phyloP scores from a whole-genome alignment of 2,888 invertebrate genomes.

The Brachypalpus laphriformis region DNA sequence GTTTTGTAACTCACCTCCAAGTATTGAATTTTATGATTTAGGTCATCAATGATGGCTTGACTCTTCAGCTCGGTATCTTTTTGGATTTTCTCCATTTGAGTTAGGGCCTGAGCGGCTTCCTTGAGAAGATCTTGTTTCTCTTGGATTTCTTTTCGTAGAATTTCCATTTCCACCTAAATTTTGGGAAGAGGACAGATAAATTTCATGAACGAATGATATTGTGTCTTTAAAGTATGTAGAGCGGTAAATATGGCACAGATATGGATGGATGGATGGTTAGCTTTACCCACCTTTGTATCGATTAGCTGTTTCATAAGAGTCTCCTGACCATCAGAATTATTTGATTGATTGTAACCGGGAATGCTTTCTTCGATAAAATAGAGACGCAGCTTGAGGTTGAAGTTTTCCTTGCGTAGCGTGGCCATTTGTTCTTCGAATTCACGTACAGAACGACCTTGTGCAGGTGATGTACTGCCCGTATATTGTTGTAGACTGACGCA shows the following conservation, averaged over 20 bases:
- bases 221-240: neutral
- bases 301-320: slow-evolving; percentile 85
- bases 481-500: slow-evolving; percentile 76
- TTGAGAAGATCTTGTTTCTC: slow-evolving; percentile 93
- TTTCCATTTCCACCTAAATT: slow-evolving; percentile 89
- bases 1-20: slow-evolving; percentile 77
- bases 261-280: neutral
- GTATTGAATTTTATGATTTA: slow-evolving; percentile 80
- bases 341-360: slow-evolving; percentile 83
- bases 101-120: slow-evolving; percentile 92
- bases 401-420: slow-evolving; percentile 94
- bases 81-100: slow-evolving; percentile 88
- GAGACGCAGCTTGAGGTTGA: slow-evolving; percentile 94
- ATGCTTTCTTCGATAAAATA: slow-evolving; percentile 92
- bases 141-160: slow-evolving; percentile 88
- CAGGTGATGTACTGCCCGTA: slow-evolving; percentile 80
- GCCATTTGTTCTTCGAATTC: slow-evolving; percentile 95
- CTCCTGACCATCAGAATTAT: slow-evolving; percentile 77
- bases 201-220: slow-evolving; percentile 35
- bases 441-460: slow-evolving; percentile 90
- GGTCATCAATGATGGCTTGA: slow-evolving; percentile 80
- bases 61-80: slow-evolving; percentile 82
- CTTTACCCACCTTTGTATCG: slow-evolving; percentile 85
- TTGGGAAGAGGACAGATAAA: slow-evolving; percentile 74
- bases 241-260: slow-evolving; percentile 13